Percentiles rank a stretch among this genome's conserved stretches.
These are phyloP conservation scores for Euphonia xanthogaster DNA, from an alignment of 2,797 vertebrate genomes.

Conservation along the genomic window DNA sequence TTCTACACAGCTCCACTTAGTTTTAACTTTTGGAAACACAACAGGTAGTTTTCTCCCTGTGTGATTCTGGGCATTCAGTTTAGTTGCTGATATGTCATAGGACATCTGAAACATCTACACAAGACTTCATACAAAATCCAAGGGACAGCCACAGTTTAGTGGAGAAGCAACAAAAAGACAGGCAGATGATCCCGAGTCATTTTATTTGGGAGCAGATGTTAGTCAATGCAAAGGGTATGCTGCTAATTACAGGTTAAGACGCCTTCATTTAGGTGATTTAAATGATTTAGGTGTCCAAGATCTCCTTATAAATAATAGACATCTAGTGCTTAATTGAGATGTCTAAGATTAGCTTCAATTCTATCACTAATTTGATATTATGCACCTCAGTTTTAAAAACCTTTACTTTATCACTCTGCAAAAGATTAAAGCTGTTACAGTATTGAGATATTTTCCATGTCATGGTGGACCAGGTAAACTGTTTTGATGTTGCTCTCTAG, in stretches of 20 bases:
- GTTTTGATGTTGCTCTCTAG: background rate
- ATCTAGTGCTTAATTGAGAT: background rate
- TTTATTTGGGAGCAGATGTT: background rate
- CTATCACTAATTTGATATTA: background rate
- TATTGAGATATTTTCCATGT: background rate
- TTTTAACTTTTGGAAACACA: background rate
- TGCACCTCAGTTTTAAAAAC: background rate
- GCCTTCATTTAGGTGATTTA: background rate
- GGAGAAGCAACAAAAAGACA: background rate
- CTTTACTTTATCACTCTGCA: fast-evolving
- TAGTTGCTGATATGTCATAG: background rate
- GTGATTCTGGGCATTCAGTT: background rate
- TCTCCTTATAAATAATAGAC: background rate
- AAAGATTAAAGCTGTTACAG: background rate
- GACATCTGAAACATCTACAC: background rate
- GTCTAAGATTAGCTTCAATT: background rate
- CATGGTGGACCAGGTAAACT: background rate
- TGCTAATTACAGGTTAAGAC: background rate
- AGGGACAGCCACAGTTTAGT: background rate
- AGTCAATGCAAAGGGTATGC: background rate
- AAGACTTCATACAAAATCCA: background rate
- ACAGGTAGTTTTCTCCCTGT: background rate
- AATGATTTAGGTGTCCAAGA: background rate
- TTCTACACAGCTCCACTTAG: background rate
- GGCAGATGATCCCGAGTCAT: background rate